phyloP scores from a whole-genome alignment of 1,140 invertebrate genomes.

The Homalodisca vitripennis region DNA sequence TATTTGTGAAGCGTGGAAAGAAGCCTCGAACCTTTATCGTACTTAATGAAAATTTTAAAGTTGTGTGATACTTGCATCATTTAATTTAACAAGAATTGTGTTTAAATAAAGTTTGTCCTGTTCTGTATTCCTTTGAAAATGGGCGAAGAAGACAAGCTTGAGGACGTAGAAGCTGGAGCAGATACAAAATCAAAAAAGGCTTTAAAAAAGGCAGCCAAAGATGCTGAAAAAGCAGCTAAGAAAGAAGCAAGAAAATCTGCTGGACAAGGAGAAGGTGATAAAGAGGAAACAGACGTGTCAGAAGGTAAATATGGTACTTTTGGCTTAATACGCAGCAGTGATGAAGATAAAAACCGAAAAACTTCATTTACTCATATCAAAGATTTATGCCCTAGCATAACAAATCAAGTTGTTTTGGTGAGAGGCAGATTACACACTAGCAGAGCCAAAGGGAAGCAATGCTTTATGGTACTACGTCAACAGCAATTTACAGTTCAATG shows the following conservation, averaged over 20 bases:
- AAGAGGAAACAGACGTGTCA: slow-evolving; percentile 58
- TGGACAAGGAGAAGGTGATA: slow-evolving; percentile 48
- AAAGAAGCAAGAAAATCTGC: slow-evolving; percentile 56
- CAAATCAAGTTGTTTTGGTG: slow-evolving; percentile 71
- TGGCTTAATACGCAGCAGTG: slow-evolving; percentile 75
- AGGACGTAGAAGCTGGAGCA: not conserved
- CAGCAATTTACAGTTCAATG: slow-evolving; percentile 91
- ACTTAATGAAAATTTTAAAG: too few species aligned
- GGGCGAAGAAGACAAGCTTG: not conserved
- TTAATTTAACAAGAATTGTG: too few species aligned
- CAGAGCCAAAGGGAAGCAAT: slow-evolving; percentile 93
- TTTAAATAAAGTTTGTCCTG: too few species aligned
- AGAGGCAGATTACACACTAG: slow-evolving; percentile 88
- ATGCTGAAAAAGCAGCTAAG: slow-evolving; percentile 64
- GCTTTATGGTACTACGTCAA: slow-evolving; percentile 93
- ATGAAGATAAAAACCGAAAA: slow-evolving; percentile 54
- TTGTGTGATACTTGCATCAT: too few species aligned
- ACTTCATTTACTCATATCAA: slow-evolving; percentile 61
- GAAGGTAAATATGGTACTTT: slow-evolving; percentile 71
- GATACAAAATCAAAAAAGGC: slow-evolving; percentile 58
- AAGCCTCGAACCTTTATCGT: too few species aligned
- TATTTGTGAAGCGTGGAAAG: too few species aligned
- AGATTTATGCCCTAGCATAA: slow-evolving; percentile 55
- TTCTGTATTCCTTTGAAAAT: slow-evolving; percentile 1
- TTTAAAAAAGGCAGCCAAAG: slow-evolving; percentile 67